phyloP scores from a whole-genome alignment of 1,140 invertebrate genomes.

The Apis mellifera region DNA sequence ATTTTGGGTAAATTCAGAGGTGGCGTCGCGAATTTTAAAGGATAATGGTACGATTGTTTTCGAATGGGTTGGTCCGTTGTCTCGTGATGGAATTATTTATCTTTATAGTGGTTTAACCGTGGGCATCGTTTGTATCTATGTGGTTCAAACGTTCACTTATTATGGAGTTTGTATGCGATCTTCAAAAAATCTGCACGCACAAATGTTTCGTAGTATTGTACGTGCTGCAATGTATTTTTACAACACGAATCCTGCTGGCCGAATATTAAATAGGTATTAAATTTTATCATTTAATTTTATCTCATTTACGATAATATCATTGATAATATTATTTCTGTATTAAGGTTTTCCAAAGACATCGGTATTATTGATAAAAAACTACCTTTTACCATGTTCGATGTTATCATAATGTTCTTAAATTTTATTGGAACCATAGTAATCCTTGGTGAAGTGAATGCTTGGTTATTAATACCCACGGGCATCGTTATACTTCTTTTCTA shows the following conservation, averaged over 20 bases:
- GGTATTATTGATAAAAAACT: slow-evolving; percentile 93
- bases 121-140: slow-evolving; percentile 83
- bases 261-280: slow-evolving; percentile 86
- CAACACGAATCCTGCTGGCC: slow-evolving; percentile 88
- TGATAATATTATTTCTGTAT: not conserved
- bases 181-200: slow-evolving; percentile 88
- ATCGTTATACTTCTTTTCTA: slow-evolving; percentile 88
- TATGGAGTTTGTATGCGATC: slow-evolving; percentile 87
- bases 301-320: not conserved
- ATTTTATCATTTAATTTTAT: not conserved
- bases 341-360: slow-evolving; percentile 91
- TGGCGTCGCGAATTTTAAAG: slow-evolving; percentile 25
- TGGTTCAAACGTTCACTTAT: slow-evolving; percentile 84
- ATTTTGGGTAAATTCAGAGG: slow-evolving; percentile 82
- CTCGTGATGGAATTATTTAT: slow-evolving; percentile 69
- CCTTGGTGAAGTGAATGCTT: slow-evolving; percentile 88
- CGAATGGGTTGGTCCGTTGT: slow-evolving; percentile 35
- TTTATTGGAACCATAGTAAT: slow-evolving; percentile 89
- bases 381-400: slow-evolving; percentile 88
- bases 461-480: slow-evolving; percentile 87
- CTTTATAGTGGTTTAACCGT: slow-evolving; percentile 83
- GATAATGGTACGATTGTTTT: slow-evolving; percentile 48
- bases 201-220: slow-evolving; percentile 90
- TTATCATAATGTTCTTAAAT: slow-evolving; percentile 87
- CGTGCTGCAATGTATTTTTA: slow-evolving; percentile 91